These are phyloP conservation scores for Eulemur mongoz DNA, from an alignment of 2,797 vertebrate species.

Conservation along the genomic window DNA sequence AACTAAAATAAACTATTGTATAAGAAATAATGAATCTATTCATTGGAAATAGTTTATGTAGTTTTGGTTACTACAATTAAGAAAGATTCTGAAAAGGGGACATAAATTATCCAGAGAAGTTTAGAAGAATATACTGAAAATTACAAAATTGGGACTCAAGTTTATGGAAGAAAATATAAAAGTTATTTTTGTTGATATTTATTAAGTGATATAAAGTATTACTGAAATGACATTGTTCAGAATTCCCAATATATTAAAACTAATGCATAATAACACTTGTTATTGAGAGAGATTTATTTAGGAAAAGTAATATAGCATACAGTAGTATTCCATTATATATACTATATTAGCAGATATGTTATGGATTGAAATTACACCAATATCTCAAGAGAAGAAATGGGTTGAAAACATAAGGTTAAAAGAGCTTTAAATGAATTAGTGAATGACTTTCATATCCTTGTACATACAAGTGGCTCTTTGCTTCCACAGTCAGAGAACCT, in stretches of 20 bases:
- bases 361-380: not conserved
- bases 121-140: not conserved
- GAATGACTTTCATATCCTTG: not conserved
- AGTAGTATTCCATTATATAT: not conserved
- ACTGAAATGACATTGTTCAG: not conserved
- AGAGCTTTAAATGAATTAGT: constrained; percentile 17
- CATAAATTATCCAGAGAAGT: not conserved
- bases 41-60: not conserved
- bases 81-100: not conserved
- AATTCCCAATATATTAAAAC: not conserved
- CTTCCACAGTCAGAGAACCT: not conserved
- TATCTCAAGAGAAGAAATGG: not conserved
- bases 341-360: not conserved
- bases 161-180: not conserved
- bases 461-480: not conserved
- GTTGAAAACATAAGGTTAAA: not conserved
- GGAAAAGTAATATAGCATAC: not conserved
- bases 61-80: not conserved
- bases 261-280: not conserved
- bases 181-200: not conserved
- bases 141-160: not conserved
- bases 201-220: not conserved
- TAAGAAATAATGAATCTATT: not conserved
- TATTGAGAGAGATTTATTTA: not conserved
- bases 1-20: not conserved